These are phyloP conservation scores for Stigmatopora argus DNA, from an alignment of 2,113 vertebrate genomes.

Conservation along the genomic window DNA sequence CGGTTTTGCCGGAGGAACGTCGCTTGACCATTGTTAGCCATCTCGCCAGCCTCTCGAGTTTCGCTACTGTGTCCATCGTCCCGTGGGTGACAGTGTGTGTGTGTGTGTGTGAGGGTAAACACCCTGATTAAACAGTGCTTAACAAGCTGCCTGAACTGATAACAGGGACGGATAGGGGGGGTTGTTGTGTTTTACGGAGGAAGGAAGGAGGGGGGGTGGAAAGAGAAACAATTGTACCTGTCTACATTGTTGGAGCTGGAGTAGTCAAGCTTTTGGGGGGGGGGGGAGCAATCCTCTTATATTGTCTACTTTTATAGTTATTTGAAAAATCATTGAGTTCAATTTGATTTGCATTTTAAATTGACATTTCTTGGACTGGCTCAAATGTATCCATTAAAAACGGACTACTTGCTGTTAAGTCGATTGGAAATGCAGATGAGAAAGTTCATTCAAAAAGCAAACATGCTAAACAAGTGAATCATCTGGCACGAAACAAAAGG, in stretches of 20 bases:
- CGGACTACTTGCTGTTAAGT: no score
- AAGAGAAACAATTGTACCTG: not conserved
- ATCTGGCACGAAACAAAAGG: no score
- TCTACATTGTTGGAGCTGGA: not conserved
- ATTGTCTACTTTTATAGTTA: no score
- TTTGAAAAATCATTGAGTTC: no score
- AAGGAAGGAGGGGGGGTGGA: constrained; percentile 40
- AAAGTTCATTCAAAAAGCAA: no score
- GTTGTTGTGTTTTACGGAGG: constrained; percentile 52
- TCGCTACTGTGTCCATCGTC: constrained; percentile 35
- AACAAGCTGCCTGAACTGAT: constrained; percentile 75
- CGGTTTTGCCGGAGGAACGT: no score
- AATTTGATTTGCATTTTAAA: no score
- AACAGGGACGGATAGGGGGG: constrained; percentile 58
- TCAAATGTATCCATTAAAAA: no score
- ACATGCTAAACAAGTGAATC: no score
- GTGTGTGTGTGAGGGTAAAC: constrained; percentile 65
- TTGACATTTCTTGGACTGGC: no score
- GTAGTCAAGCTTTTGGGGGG: constrained; percentile 17
- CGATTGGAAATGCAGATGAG: no score
- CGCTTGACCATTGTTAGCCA: constrained; percentile 59
- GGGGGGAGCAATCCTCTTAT: no score
- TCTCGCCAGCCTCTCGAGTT: constrained; percentile 54
- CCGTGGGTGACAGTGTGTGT: constrained; percentile 27
- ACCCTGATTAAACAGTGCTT: constrained; percentile 76